Base-by-base conservation (phyloP, 1,140 invertebrate species). In the Lysiphlebus fabarum region DNA sequence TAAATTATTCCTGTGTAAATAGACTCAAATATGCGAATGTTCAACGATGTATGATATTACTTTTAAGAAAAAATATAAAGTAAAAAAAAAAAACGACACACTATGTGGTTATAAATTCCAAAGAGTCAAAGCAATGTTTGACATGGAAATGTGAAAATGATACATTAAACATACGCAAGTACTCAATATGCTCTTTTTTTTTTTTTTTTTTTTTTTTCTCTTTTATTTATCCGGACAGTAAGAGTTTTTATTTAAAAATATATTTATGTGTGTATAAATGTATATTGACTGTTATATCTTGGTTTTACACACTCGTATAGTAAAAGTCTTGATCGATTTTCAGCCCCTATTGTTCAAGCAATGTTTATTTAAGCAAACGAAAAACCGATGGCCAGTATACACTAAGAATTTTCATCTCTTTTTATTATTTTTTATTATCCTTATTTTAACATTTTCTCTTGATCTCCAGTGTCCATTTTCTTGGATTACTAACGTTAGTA, bases 61-160 rank as follows among this genome's bases (percentile, higher is more conserved):
- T 26, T 26, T n/a, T n/a, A n/a, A n/a, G n/a, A n/a, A n/a, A n/a
- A n/a, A n/a, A n/a, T n/a, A n/a, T n/a, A n/a, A n/a, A n/a, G 34
- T 37, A 38, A n/a, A 51, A 49, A 56, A 53, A 48, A 58, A 17
- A 33, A 53, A 45, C 34, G 12, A 47, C 33, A 56, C 44, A 26
- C 14, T 50, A 53, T 42, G 34, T 65, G 71, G 71, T 77, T 79
- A 77, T 69, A 76, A 76, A 79, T 79, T 79, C 72, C 73, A 70
- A 69, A 68, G 74, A 56, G 75, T 79, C 75, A 77, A 77, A 77
- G 75, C 73, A 67, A 77, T 79, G 75, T 79, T 79, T 79, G 77
- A 77, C 75, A 79, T 79, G 77, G 75, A 77, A 77, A 77, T 79
- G 70, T 73, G 70, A 71, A 72, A 69, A 68, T 26, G 68, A 77